Percentiles rank a stretch among this genome's conserved stretches.
These are phyloP conservation scores for Sinopyrophorus schimmeli DNA, from an alignment of 2,888 invertebrate genomes.

Conservation along the genomic window DNA sequence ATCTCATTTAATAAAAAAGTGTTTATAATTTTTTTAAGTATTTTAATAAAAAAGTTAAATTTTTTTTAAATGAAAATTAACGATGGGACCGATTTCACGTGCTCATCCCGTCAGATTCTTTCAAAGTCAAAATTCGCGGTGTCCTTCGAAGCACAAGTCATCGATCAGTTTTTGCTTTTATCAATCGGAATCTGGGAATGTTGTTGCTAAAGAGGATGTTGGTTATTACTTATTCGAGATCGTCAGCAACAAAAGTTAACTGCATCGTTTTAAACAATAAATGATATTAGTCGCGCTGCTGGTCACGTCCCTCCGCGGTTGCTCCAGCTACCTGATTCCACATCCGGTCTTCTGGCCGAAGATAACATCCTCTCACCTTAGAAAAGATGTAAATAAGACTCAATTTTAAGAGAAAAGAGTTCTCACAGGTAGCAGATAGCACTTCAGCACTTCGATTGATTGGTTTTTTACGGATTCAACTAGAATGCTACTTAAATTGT, in stretches of 20 bases:
- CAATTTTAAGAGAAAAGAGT: slow-evolving; percentile 37
- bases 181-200: not conserved
- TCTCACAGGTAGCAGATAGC: slow-evolving; percentile 45
- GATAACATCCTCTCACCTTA: slow-evolving; percentile 46
- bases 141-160: slow-evolving; percentile 1
- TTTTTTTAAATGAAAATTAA: too few relatives aligned
- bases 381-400: slow-evolving; percentile 28
- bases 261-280: slow-evolving; percentile 39
- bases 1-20: too few relatives aligned
- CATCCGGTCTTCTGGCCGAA: slow-evolving; percentile 52
- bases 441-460: slow-evolving; percentile 38
- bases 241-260: slow-evolving; percentile 21
- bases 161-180: slow-evolving; percentile 2
- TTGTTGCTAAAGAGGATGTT: slow-evolving; percentile 16
- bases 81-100: too few relatives aligned
- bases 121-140: too few relatives aligned
- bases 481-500: slow-evolving; percentile 44
- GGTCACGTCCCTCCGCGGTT: slow-evolving; percentile 53
- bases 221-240: slow-evolving; percentile 20
- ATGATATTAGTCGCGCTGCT: slow-evolving; percentile 47
- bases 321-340: slow-evolving; percentile 53
- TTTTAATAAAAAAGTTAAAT: too few relatives aligned
- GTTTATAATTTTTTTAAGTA: too few relatives aligned
- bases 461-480: slow-evolving; percentile 37
- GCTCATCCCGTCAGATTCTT: too few relatives aligned